Percentiles rank a stretch among this genome's conserved stretches.
Evolutionary conservation across 1,140 invertebrate species (phyloP).

Genomic region (Temnothorax longispinosus): DNA sequence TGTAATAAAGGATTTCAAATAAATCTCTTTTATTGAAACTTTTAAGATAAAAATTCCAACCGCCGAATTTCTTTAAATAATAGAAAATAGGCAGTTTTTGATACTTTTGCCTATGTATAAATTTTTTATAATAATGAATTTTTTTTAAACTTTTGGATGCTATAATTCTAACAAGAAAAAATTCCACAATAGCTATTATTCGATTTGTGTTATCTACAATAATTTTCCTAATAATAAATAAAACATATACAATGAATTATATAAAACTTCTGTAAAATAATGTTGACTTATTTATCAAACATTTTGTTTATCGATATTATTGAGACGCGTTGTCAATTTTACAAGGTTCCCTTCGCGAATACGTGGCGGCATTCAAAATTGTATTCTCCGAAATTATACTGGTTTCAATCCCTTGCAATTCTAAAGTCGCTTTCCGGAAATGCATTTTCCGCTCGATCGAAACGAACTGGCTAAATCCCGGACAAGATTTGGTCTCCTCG

Average conservation of each 20-base stretch:
- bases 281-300: not conserved
- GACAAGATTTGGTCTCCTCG: constrained; percentile 34
- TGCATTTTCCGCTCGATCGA: constrained; percentile 45
- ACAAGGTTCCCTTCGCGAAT: not conserved
- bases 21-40: not conserved
- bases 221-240: not conserved
- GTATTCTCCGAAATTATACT: constrained; percentile 38
- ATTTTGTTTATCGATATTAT: not conserved
- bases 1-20: not conserved
- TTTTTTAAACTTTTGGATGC: not conserved
- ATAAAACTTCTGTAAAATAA: not conserved
- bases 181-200: not conserved
- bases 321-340: not conserved
- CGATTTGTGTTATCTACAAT: not conserved
- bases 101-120: not conserved
- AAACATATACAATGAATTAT: not conserved
- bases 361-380: constrained; percentile 20
- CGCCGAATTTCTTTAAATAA: not conserved
- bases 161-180: not conserved
- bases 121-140: not conserved
- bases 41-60: constrained; percentile 1
- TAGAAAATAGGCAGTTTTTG: not conserved
- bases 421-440: not conserved
- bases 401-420: constrained; percentile 12
- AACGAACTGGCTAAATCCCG: constrained; percentile 34